A percentile compares a stretch with the other conserved stretches of the same genome.
These are phyloP conservation scores for Malacosoma neustria DNA, from an alignment of 2,888 invertebrate genomes.

Conservation along the genomic window DNA sequence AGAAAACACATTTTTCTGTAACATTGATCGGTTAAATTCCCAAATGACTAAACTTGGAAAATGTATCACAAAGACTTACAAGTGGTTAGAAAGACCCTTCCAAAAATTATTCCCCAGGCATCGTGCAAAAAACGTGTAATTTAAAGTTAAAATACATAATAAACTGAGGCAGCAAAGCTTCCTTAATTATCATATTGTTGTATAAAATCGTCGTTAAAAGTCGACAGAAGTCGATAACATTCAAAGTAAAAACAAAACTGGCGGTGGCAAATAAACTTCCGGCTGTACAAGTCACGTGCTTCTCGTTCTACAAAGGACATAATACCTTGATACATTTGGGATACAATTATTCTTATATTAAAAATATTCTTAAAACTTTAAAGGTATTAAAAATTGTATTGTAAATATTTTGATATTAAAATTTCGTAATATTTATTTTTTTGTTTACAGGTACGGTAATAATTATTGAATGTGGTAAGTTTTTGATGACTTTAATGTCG, in stretches of 20 bases:
- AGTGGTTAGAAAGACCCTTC: background rate
- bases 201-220: constrained; percentile 66
- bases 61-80: background rate
- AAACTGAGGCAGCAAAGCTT: constrained; percentile 23
- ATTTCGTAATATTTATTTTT: too few relatives aligned
- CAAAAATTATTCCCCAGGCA: background rate
- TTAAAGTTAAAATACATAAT: background rate
- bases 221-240: constrained; percentile 58
- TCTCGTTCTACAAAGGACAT: too few relatives aligned
- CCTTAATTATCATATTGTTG: constrained; percentile 65
- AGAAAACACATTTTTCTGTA: too few relatives aligned
- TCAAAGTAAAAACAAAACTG: constrained; percentile 53
- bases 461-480: too few relatives aligned
- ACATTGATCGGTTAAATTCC: too few relatives aligned
- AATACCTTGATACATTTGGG: too few relatives aligned
- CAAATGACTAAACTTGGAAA: background rate
- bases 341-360: too few relatives aligned
- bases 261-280: constrained; percentile 32
- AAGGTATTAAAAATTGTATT: too few relatives aligned
- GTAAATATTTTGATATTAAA: too few relatives aligned
- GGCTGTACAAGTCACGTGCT: constrained; percentile 15
- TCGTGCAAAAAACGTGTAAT: background rate
- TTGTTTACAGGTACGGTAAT: too few relatives aligned
- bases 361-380: too few relatives aligned
- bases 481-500: too few relatives aligned